Conservation (phyloP, 92 coral and sea anemone species). For the Metridium senile region DNA sequence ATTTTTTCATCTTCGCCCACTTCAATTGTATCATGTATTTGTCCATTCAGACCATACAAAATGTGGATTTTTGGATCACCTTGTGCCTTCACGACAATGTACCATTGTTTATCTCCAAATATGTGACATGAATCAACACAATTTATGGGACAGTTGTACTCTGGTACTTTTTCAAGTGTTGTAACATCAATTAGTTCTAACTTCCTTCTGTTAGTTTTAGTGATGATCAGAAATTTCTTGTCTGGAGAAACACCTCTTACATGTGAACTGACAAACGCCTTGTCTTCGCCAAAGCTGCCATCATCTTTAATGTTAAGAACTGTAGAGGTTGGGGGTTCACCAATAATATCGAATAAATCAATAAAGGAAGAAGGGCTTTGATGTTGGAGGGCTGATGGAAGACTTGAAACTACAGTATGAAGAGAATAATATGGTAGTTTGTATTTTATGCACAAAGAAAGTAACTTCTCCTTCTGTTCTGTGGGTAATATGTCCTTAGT, state of each 20-base stretch:
- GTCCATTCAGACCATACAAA: background rate
- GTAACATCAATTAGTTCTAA: background rate
- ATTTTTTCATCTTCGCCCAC: background rate
- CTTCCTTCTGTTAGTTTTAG: background rate
- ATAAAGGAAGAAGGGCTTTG: background rate
- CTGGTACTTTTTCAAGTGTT: background rate
- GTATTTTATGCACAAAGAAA: background rate
- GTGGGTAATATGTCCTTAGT: background rate
- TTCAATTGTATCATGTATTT: background rate
- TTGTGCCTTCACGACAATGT: background rate
- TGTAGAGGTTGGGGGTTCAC: background rate
- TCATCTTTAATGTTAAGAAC: background rate
- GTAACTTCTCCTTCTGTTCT: background rate
- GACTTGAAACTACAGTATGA: background rate
- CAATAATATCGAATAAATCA: background rate
- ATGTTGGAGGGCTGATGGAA: background rate
- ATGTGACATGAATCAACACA: background rate
- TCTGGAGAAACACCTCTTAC: conserved; percentile 1
- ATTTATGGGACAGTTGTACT: background rate
- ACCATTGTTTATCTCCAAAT: background rate
- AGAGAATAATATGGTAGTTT: background rate
- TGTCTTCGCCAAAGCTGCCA: background rate
- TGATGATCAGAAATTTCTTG: background rate
- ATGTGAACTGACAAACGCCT: background rate
- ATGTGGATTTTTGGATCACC: background rate